These are phyloP conservation scores for Tachysurus fulvidraco DNA, from an alignment of 2,113 vertebrate genomes.

Conservation along the genomic window DNA sequence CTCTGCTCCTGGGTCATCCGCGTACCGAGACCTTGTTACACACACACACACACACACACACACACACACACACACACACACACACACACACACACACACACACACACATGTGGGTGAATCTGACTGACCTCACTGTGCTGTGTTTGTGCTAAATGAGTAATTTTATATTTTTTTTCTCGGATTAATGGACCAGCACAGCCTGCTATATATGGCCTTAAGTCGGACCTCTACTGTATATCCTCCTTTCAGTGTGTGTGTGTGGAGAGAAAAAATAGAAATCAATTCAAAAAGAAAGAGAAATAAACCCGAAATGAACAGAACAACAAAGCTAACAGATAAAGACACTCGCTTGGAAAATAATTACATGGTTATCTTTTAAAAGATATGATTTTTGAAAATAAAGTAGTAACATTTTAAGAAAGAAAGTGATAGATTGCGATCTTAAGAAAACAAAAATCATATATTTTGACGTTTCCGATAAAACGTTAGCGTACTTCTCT, in stretches of 20 bases:
- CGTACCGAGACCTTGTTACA: neutral
- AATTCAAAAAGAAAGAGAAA: neutral
- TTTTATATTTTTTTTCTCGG: slow-evolving; percentile 9
- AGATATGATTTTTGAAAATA: neutral
- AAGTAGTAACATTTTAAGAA: neutral
- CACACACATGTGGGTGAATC: slow-evolving; percentile 3
- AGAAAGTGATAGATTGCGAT: neutral
- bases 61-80: no score
- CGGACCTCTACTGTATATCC: slow-evolving; percentile 44
- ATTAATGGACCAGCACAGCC: neutral
- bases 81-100: no score
- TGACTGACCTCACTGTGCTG: neutral
- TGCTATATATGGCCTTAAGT: slow-evolving; percentile 46
- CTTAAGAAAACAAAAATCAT: neutral
- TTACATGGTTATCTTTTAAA: neutral
- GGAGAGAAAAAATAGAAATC: neutral
- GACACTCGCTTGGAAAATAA: neutral
- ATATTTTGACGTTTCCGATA: neutral
- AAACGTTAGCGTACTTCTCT: neutral
- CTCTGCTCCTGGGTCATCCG: slow-evolving; percentile 11
- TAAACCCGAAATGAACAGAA: neutral
- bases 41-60: no score
- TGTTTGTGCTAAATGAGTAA: neutral
- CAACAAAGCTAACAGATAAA: neutral
- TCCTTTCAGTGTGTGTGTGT: slow-evolving; percentile 44